A percentile compares a stretch with the other conserved stretches of the same genome.
These are phyloP conservation scores for Dascyllus trimaculatus DNA, from an alignment of 2,113 vertebrate species.

Conservation along the genomic window DNA sequence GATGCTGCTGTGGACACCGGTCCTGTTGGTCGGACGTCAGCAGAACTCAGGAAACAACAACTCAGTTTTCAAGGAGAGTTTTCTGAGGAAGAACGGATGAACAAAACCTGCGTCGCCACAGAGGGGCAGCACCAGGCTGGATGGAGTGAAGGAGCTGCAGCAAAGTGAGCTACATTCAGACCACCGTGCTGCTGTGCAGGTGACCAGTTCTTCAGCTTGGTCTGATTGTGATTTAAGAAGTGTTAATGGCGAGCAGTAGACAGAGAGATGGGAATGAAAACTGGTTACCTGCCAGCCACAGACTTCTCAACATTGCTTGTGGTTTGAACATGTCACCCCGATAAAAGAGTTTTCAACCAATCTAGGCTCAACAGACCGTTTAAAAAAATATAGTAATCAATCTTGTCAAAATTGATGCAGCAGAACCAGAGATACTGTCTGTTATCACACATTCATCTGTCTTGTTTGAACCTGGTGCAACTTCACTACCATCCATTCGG, in stretches of 20 bases:
- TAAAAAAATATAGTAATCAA: not conserved
- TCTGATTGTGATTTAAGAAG: slow-evolving; percentile 1
- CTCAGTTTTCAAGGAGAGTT: slow-evolving; percentile 9
- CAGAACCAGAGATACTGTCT: not conserved
- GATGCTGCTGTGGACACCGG: slow-evolving; percentile 51
- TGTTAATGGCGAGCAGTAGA: slow-evolving; percentile 10
- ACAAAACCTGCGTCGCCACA: slow-evolving; percentile 16
- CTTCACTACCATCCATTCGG: not conserved
- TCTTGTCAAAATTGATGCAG: not conserved
- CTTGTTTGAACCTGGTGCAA: not conserved
- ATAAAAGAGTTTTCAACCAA: slow-evolving; percentile 5
- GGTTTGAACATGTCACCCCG: not conserved
- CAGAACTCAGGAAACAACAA: slow-evolving; percentile 70
- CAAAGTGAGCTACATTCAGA: slow-evolving; percentile 19
- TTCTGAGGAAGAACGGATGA: slow-evolving; percentile 25
- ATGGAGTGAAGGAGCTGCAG: not conserved
- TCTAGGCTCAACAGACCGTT: not conserved
- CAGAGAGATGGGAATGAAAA: slow-evolving; percentile 4
- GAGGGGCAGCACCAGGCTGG: slow-evolving; percentile 16
- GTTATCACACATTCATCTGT: not conserved
- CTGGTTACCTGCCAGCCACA: not conserved
- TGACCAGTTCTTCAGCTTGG: not conserved
- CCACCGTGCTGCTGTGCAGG: not conserved
- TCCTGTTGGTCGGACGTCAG: slow-evolving; percentile 23
- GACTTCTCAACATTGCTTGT: not conserved